Evolutionary conservation across 2,888 invertebrate genomes (phyloP), one percentile per base, ranked within the genome.

Genomic region (Melinaea menophilus): DNA sequence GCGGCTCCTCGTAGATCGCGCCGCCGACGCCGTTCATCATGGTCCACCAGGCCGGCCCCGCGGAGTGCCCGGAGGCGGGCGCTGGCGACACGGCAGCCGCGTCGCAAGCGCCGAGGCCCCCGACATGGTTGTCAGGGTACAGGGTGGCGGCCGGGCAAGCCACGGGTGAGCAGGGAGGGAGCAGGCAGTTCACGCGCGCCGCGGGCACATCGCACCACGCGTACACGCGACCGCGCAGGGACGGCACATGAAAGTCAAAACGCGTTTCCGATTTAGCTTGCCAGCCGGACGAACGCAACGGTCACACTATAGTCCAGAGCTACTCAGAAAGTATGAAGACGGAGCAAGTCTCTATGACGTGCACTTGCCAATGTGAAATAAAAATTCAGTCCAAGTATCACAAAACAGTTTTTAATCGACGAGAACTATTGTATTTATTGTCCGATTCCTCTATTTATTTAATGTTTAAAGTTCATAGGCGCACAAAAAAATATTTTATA

Each of bases 21-120:
- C 95, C 94, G 94, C 95, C 95, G 81, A 90, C 93, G 80, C 90
- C 90, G 94, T 95, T 95, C 95, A 95, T 95, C 94, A 95, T 95
- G 92, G 93, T 93, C 94, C 95, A 95, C 94, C 95, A 95, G 92
- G 94, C 94, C 92, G 95, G 94, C 93, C 95, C 95, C 94, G 95
- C 92, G 94, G 94, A 93, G 93, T 94, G 93, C 92, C 94, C 94
- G 93, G 94, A 93, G 92, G 94, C 94, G 94, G 94, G 94, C 93
- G 94, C 94, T 94, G 94, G 93, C 91, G 93, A 93, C 88, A 92
- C 92, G 91, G 93, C 93, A 64, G 92, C 92, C 91, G 92, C 92
- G 81, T 93, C 93, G 86, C 90, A 93, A 92, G 92, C 92, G 92
- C 92, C 93, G 92, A 92, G 85, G 86, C 88, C 90, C 90, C 90